Conservation (phyloP, 2,888 invertebrate genomes). For the Latrodectus elegans region DNA sequence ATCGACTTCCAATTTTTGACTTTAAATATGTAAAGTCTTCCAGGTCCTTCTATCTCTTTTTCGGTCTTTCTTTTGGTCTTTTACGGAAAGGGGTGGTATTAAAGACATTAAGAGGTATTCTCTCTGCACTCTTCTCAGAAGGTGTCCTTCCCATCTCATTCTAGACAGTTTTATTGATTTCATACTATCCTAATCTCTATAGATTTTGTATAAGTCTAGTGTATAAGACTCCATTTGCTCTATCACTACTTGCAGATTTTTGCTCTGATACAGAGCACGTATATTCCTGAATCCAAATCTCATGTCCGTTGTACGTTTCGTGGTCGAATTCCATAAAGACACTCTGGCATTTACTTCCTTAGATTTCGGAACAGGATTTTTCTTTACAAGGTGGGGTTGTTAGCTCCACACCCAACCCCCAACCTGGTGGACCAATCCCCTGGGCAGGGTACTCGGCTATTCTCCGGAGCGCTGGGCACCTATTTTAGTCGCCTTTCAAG, state of each 20-base stretch:
- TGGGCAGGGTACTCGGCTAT: neutral
- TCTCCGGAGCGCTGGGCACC: neutral
- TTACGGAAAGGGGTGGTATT: too few species aligned
- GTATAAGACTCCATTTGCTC: slow-evolving; percentile 10
- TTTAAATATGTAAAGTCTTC: too few species aligned
- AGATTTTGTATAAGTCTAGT: neutral
- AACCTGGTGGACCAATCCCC: neutral
- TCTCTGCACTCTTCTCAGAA: too few species aligned
- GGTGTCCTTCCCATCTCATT: too few species aligned
- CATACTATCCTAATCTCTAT: too few species aligned
- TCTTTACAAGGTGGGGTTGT: neutral
- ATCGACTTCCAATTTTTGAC: too few species aligned
- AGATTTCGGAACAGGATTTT: neutral
- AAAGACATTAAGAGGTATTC: too few species aligned
- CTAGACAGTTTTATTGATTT: too few species aligned
- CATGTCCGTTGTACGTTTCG: neutral
- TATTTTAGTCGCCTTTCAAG: too few species aligned
- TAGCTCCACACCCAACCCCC: neutral
- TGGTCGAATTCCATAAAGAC: neutral
- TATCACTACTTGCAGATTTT: slow-evolving; percentile 14
- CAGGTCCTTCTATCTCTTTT: too few species aligned
- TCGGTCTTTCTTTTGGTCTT: too few species aligned
- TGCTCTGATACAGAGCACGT: slow-evolving; percentile 14
- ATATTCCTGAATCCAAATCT: slow-evolving; percentile 10
- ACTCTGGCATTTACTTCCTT: neutral